Conservation (phyloP, 2,797 vertebrate species). For the Diplodus puntazzo region DNA sequence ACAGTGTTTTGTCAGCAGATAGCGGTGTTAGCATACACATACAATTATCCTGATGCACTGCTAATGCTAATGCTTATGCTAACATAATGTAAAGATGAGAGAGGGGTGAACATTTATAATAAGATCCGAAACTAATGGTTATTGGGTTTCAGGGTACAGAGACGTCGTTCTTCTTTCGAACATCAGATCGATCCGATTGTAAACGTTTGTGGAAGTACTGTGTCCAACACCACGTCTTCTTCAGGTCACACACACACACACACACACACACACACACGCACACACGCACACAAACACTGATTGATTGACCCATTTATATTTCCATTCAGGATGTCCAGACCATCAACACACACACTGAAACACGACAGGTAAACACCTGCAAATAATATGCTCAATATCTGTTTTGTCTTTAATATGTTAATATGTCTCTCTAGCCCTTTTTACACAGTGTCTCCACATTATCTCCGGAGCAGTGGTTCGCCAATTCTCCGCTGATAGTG, state of each 20-base stretch:
- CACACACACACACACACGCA: neutral
- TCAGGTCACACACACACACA: slow-evolving; percentile 32
- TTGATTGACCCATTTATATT: neutral
- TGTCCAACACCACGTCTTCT: slow-evolving; percentile 55
- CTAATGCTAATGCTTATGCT: neutral
- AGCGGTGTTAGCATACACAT: neutral
- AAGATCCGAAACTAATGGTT: neutral
- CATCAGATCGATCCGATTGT: slow-evolving; percentile 11
- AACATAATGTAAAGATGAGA: neutral
- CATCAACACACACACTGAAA: slow-evolving; percentile 11
- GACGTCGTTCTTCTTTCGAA: slow-evolving; percentile 55
- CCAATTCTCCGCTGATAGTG: too few species aligned
- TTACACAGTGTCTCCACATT: too few species aligned
- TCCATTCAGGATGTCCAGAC: slow-evolving; percentile 23
- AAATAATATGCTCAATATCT: too few species aligned
- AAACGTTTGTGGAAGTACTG: slow-evolving; percentile 59
- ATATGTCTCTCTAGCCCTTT: too few species aligned
- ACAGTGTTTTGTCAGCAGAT: neutral
- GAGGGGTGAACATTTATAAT: neutral
- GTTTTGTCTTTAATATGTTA: too few species aligned
- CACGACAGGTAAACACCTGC: slow-evolving; percentile 21
- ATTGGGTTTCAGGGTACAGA: slow-evolving; percentile 40
- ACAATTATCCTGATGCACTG: too few species aligned
- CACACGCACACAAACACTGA: slow-evolving; percentile 1
- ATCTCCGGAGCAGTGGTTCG: too few species aligned